These are phyloP conservation scores for Cheilosia vernalis DNA, from an alignment of 2,888 invertebrate genomes.

Conservation along the genomic window DNA sequence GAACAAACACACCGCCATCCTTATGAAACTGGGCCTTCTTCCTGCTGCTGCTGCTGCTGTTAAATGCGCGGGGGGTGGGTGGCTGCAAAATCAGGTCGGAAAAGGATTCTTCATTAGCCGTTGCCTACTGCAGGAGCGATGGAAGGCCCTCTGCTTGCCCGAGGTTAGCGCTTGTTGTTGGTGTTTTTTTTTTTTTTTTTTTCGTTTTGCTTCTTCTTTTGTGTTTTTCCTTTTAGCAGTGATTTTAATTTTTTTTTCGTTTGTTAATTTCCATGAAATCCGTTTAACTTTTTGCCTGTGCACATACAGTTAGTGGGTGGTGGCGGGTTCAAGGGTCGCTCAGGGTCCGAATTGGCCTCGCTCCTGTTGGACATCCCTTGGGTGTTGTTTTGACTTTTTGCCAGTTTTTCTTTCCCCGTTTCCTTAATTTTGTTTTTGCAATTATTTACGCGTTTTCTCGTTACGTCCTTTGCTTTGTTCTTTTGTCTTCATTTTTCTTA, in stretches of 20 bases:
- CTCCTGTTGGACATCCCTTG: constrained; percentile 25
- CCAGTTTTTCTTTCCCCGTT: constrained; percentile 14
- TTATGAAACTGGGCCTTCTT: constrained; percentile 44
- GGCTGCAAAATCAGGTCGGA: constrained; percentile 77
- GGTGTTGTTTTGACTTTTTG: constrained; percentile 13
- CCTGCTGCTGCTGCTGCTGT: constrained; percentile 12
- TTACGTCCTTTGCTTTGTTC: constrained; percentile 27
- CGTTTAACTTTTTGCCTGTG: constrained; percentile 59
- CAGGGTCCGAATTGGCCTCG: constrained; percentile 19
- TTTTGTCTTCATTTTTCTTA: neutral
- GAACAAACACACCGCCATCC: constrained; percentile 44
- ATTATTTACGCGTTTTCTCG: constrained; percentile 68
- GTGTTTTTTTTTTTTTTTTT: constrained; percentile 14
- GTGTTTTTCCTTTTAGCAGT: constrained; percentile 18
- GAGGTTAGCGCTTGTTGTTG: constrained; percentile 75
- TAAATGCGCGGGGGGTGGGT: neutral
- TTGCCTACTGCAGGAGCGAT: constrained; percentile 81
- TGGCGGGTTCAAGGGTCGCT: neutral
- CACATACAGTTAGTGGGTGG: neutral
- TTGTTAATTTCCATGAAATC: constrained; percentile 63
- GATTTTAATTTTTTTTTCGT: constrained; percentile 44
- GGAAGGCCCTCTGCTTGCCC: constrained; percentile 80
- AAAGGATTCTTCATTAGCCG: constrained; percentile 78
- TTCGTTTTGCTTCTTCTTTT: constrained; percentile 26
- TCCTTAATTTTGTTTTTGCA: constrained; percentile 30